phyloP scores from a whole-genome alignment of 2,888 invertebrate species.

The Epirrita christyi region DNA sequence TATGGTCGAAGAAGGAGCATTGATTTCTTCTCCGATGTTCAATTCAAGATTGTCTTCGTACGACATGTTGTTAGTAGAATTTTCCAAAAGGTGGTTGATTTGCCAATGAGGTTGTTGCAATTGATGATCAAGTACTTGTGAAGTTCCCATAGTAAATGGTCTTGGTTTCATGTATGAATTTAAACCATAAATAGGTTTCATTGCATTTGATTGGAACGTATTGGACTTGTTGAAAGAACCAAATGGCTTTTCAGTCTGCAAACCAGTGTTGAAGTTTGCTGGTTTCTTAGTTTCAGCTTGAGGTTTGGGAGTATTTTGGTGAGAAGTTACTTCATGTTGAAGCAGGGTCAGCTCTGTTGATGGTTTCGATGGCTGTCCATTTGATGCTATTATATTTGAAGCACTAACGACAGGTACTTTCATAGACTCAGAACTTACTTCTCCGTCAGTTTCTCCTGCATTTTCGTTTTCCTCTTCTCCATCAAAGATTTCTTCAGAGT shows the following conservation, averaged over 20 bases:
- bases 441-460: slow-evolving; percentile 72
- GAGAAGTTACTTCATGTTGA: slow-evolving; percentile 56
- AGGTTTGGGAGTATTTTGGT: slow-evolving; percentile 19
- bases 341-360: slow-evolving; percentile 56
- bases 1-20: slow-evolving; percentile 47
- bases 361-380: slow-evolving; percentile 42
- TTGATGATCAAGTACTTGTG: slow-evolving; percentile 70
- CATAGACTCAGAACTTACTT: slow-evolving; percentile 77
- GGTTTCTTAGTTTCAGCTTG: slow-evolving; percentile 46
- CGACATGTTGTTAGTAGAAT: slow-evolving; percentile 68
- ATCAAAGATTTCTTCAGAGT: slow-evolving; percentile 75
- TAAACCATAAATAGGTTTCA: slow-evolving; percentile 65
- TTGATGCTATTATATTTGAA: slow-evolving; percentile 54
- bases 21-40: slow-evolving; percentile 77
- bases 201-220: slow-evolving; percentile 67
- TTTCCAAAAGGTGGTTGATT: slow-evolving; percentile 75
- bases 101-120: slow-evolving; percentile 81
- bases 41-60: slow-evolving; percentile 73
- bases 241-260: slow-evolving; percentile 81
- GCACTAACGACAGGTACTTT: slow-evolving; percentile 74
- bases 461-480: slow-evolving; percentile 67
- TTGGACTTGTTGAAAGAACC: slow-evolving; percentile 58
- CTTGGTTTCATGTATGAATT: slow-evolving; percentile 67
- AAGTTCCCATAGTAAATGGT: slow-evolving; percentile 70
- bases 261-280: slow-evolving; percentile 64